These are phyloP conservation scores for Berghia stephanieae DNA, from an alignment of 1,140 invertebrate genomes.

Conservation along the genomic window DNA sequence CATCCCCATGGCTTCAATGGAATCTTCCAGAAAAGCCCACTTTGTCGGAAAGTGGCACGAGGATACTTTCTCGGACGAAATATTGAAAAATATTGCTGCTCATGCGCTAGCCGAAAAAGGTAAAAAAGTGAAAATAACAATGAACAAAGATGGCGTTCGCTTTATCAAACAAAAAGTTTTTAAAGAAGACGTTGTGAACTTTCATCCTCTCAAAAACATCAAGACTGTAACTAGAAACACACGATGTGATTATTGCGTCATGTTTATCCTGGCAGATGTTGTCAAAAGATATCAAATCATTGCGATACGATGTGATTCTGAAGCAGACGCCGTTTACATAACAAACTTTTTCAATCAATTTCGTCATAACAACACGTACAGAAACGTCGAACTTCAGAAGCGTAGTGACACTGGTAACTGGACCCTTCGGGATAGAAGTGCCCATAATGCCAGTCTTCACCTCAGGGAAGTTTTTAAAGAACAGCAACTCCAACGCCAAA, in stretches of 20 bases:
- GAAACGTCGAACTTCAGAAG: constrained; percentile 41
- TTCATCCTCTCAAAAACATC: constrained; percentile 33
- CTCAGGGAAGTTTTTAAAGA: constrained; percentile 36
- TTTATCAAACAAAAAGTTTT: constrained; percentile 35
- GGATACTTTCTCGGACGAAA: constrained; percentile 41
- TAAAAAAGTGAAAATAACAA: constrained; percentile 39
- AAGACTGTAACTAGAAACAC: constrained; percentile 43
- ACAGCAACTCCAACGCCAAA: constrained; percentile 13
- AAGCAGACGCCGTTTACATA: constrained; percentile 37
- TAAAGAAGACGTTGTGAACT: constrained; percentile 26
- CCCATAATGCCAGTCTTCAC: constrained; percentile 38
- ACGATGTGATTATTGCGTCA: constrained; percentile 39
- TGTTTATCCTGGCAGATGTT: constrained; percentile 43
- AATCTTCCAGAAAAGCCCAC: constrained; percentile 37
- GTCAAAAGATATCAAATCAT: constrained; percentile 39
- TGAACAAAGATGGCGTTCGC: constrained; percentile 37
- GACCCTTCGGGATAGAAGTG: constrained; percentile 43
- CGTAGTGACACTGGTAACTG: constrained; percentile 46
- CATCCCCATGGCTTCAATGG: constrained; percentile 32
- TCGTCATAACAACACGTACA: constrained; percentile 11
- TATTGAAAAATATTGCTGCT: constrained; percentile 39
- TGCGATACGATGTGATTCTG: constrained; percentile 38
- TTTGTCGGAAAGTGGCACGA: constrained; percentile 45
- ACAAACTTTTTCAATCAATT: constrained; percentile 35
- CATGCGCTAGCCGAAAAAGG: constrained; percentile 38